Evolutionary conservation across 2,888 invertebrate species (phyloP).

Genomic region (Liodrosophila aerea): DNA sequence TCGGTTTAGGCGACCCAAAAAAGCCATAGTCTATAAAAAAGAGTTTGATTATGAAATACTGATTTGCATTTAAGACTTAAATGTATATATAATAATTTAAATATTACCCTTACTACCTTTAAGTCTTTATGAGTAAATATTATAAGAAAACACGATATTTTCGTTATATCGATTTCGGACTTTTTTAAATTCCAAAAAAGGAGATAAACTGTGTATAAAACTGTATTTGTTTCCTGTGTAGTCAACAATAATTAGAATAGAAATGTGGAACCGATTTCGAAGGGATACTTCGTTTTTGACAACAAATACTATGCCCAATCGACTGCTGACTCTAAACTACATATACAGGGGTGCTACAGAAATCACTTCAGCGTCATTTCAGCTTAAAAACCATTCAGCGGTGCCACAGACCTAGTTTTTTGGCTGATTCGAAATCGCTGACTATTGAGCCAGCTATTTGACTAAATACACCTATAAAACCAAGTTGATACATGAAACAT

Average conservation of each 20-base stretch:
- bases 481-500: too few relatives aligned
- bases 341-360: too few relatives aligned
- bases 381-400: too few relatives aligned
- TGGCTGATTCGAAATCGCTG: too few relatives aligned
- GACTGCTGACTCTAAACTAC: too few relatives aligned
- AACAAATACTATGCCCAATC: background rate
- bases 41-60: too few relatives aligned
- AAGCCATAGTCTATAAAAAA: conserved; percentile 46
- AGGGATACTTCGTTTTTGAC: conserved; percentile 9
- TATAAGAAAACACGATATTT: conserved; percentile 2
- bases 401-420: too few relatives aligned
- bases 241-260: conserved; percentile 52
- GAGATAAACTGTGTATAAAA: conserved; percentile 44
- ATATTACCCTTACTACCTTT: background rate
- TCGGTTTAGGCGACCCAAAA: conserved; percentile 54
- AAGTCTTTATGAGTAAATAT: conserved; percentile 8
- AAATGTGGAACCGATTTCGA: background rate
- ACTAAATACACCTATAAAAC: too few relatives aligned
- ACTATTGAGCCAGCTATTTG: too few relatives aligned
- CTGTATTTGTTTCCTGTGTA: conserved; percentile 35
- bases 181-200: conserved; percentile 26
- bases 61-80: too few relatives aligned
- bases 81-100: too few relatives aligned
- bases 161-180: conserved; percentile 11
- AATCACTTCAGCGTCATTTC: too few relatives aligned